Base-by-base conservation (phyloP, 2,888 invertebrate genomes). In the Nesidiocoris tenuis region DNA sequence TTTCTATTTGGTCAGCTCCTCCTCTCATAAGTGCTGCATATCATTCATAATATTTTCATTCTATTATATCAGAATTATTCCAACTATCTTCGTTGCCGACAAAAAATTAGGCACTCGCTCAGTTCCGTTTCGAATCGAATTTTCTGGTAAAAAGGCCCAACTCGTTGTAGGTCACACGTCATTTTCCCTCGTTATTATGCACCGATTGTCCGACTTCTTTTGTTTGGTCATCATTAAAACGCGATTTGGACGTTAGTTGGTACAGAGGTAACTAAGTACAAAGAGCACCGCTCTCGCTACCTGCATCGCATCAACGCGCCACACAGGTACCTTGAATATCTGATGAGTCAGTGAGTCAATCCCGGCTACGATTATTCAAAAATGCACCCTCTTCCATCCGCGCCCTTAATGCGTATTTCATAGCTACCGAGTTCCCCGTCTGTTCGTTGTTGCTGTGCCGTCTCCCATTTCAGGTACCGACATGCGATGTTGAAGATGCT, bases 321-420 rank as follows among this genome's bases (percentile, higher is more conserved):
- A 39, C 39, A 59, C 70, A 21, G 57, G 24, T 57, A 59, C 59
- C 59, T 57, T 70, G 74, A 74, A 74, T 74, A 74, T 74, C 64
- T 77, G 77, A 74, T 70, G 77, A 77, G 77, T 77, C 77, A 77
- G 75, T 39, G 16, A n/a, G 23, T 59, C 55, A 55, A 19, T 74
- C 17, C 61, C 55, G 75, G n/a, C n/a, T n/a, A 76, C 71, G 77
- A 77, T 77, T 77, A 77, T 77, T 77, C 77, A 77, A 77, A n/a
- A n/a, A 77, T 77, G 65, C 71, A 71, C 67, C 75, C 61, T 12
- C 59, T 39, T 39, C 39, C 39, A 39, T 39, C 39, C 39, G 76
- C 57, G 74, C 61, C 74, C 74, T 74, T 77, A 77, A 77, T 77
- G 76, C 74, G 77, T 76, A 71, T 77, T 77, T 77, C 77, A 77